These are phyloP conservation scores for Aulostomus chinensis DNA, from an alignment of 2,797 vertebrate genomes.

Conservation along the genomic window DNA sequence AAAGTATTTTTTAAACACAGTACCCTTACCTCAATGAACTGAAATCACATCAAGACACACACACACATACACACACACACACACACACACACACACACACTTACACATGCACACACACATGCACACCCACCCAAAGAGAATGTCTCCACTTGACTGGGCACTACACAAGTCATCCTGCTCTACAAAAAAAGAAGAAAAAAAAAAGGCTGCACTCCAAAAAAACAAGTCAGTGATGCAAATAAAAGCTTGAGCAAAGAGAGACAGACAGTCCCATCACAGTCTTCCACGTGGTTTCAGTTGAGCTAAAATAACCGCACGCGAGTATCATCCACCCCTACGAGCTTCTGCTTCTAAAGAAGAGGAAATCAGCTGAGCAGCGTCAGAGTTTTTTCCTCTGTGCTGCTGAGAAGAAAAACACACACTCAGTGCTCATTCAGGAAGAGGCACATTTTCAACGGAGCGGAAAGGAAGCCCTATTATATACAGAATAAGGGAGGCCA, in stretches of 20 bases:
- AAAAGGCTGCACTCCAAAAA: no score
- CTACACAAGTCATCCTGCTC: no score
- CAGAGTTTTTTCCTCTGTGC: conserved; percentile 5
- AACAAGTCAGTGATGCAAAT: no score
- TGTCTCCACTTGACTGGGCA: conserved; percentile 15
- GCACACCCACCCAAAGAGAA: no score
- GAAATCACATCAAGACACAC: neutral
- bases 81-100: no score
- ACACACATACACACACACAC: conserved; percentile 3
- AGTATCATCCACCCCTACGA: conserved; percentile 6
- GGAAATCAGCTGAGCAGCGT: conserved; percentile 27
- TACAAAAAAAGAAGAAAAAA: no score
- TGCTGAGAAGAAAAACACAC: conserved; percentile 10
- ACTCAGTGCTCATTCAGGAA: conserved; percentile 31
- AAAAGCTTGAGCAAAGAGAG: conserved; percentile 5
- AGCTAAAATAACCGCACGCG: neutral
- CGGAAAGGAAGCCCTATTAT: conserved; percentile 19
- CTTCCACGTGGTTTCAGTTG: conserved; percentile 1
- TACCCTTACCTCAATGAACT: conserved; percentile 7
- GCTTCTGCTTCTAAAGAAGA: conserved; percentile 4
- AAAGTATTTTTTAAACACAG: no score
- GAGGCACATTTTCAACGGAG: conserved; percentile 22
- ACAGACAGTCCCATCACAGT: conserved; percentile 5
- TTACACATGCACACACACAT: no score
- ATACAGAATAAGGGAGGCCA: conserved; percentile 19